Percentiles rank a stretch among this genome's conserved stretches.
Evolutionary conservation across 2,888 invertebrate species (phyloP).

Genomic region (Emmelina monodactyla): DNA sequence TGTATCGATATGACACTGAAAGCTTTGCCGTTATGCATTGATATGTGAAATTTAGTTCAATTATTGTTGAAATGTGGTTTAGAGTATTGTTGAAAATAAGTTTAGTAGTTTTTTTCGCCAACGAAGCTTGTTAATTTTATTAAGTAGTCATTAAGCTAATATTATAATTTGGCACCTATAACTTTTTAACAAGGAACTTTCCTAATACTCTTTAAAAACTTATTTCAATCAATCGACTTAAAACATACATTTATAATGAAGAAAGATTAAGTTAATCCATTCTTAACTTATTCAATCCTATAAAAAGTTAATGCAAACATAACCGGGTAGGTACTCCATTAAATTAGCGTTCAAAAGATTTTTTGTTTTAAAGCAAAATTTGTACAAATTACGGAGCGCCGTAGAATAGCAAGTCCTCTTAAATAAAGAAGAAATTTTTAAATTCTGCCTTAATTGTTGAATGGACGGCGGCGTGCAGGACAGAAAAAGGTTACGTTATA

Average conservation of each 20-base stretch:
- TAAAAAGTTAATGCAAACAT: slow-evolving; percentile 38
- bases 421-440: slow-evolving; percentile 46
- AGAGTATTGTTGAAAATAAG: too few species aligned
- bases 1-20: background rate
- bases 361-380: slow-evolving; percentile 47
- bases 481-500: background rate
- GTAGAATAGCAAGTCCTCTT: slow-evolving; percentile 28
- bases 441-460: slow-evolving; percentile 59
- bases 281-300: slow-evolving; percentile 21
- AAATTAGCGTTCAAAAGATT: slow-evolving; percentile 30
- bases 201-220: too few species aligned
- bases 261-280: slow-evolving; percentile 14
- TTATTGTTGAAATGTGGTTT: too few species aligned
- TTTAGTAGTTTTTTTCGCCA: too few species aligned
- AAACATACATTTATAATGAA: too few species aligned
- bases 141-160: too few species aligned
- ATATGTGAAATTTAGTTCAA: too few species aligned
- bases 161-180: too few species aligned
- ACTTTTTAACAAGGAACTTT: too few species aligned
- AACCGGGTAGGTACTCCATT: slow-evolving; percentile 49
- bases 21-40: too few species aligned
- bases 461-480: slow-evolving; percentile 21
- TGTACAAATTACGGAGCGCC: slow-evolving; percentile 53
- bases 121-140: too few species aligned
- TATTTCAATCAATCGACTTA: too few species aligned